Percentiles rank a stretch among this genome's conserved stretches.
Evolutionary conservation across 2,797 vertebrate species (phyloP).

Genomic region (Halcyon leucocephala): DNA sequence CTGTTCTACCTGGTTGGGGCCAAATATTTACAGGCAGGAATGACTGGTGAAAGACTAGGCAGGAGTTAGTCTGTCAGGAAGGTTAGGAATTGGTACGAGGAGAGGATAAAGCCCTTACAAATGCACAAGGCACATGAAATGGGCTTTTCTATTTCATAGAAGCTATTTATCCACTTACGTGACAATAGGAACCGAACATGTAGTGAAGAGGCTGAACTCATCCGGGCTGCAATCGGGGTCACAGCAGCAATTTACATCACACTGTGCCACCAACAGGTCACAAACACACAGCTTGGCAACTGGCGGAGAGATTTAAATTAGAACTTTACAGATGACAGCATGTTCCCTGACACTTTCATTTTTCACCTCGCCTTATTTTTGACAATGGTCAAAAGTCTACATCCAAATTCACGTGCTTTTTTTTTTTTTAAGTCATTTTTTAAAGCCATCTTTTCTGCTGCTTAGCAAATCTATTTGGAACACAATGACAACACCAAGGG

Average conservation of each 20-base stretch:
- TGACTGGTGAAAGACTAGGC: not conserved
- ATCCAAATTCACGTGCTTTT: rapidly evolving
- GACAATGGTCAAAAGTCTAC: not conserved
- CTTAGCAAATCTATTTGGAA: not conserved
- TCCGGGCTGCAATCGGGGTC: constrained; percentile 80
- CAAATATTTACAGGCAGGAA: not conserved
- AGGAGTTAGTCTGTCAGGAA: not conserved
- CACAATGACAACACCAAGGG: not conserved
- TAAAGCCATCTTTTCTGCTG: not conserved
- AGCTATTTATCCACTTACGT: constrained; percentile 70
- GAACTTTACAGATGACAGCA: not conserved
- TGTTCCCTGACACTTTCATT: not conserved
- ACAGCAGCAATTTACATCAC: constrained; percentile 90
- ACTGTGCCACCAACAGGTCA: constrained; percentile 78
- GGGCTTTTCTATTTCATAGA: not conserved
- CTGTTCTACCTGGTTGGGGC: not conserved
- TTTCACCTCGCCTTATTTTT: not conserved
- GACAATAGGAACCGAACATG: constrained; percentile 79
- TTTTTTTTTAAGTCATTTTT: not conserved
- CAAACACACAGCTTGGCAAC: constrained; percentile 82
- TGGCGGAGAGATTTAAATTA: constrained; percentile 27
- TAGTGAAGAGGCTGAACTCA: constrained; percentile 81
- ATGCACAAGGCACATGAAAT: rapidly evolving
- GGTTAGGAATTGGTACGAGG: not conserved
- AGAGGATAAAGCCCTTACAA: not conserved